These are phyloP conservation scores for Drosophila recens DNA, from an alignment of 2,888 invertebrate species.

Conservation along the genomic window DNA sequence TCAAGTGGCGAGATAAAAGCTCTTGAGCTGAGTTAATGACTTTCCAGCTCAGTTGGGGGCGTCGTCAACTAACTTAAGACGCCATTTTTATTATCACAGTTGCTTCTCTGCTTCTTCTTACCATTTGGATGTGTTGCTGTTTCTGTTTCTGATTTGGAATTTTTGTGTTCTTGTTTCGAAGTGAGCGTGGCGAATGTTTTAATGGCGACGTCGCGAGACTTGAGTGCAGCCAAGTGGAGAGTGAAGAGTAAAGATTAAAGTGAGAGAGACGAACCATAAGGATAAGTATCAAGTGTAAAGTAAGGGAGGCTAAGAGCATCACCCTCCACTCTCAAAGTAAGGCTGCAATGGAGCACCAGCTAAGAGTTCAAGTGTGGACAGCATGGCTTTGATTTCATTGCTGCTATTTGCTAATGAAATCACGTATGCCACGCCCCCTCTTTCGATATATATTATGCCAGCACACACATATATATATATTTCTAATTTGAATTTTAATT, in stretches of 20 bases:
- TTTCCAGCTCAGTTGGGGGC: constrained; percentile 65
- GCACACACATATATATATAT: constrained; percentile 12
- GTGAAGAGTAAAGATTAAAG: constrained; percentile 33
- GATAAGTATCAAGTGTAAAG: constrained; percentile 26
- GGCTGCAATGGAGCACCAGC: constrained; percentile 45
- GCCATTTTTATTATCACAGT: constrained; percentile 76
- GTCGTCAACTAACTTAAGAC: constrained; percentile 70
- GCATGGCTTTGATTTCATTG: constrained; percentile 45
- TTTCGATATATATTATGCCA: neutral
- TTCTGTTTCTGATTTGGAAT: constrained; percentile 40
- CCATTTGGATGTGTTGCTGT: constrained; percentile 4
- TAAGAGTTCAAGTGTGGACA: constrained; percentile 33
- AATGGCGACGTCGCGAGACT: constrained; percentile 79
- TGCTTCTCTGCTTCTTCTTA: constrained; percentile 30
- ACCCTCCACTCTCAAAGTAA: neutral
- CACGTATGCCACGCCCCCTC: constrained; percentile 59
- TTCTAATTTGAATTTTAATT: constrained; percentile 76
- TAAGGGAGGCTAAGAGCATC: constrained; percentile 1
- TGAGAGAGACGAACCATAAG: constrained; percentile 50
- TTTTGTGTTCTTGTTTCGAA: constrained; percentile 66
- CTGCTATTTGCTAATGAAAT: constrained; percentile 68
- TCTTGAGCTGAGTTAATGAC: constrained; percentile 78
- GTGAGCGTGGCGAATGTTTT: constrained; percentile 75
- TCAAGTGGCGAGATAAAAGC: constrained; percentile 79
- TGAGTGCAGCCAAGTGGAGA: constrained; percentile 74